Evolutionary conservation across 2,888 invertebrate species (phyloP), one percentile per base, ranked within the genome.

Genomic region (Catocala sponsa): DNA sequence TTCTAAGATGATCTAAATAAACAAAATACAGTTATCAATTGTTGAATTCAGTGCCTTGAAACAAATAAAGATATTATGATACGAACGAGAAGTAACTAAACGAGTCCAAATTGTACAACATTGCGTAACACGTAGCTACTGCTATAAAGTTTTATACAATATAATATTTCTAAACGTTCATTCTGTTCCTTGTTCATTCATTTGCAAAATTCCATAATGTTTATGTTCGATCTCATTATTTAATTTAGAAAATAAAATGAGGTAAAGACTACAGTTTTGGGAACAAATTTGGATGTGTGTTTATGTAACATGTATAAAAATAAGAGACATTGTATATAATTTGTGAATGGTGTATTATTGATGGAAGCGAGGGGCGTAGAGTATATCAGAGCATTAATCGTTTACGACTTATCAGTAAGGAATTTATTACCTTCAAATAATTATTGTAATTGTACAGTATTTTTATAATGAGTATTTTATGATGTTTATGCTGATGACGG

Each of bases 181-280:
- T 74, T 68, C 83, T 78, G 83, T 81, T 84, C 84, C 84, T 84
- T 79, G 79, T 83, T 85, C 84, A 83, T 82, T 85, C 83, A 83
- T 83, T 82, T 83, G 81, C 86, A 84, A 90, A 89, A 90, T 90
- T 92, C 90, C 91, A 88, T 88, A 85, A 88, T 85, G 89, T 91
- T 90, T 91, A 91, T 87, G 91, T 92, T 91, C 91, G 94, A 94
- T 94, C 94, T 94, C 94, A 94, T 92, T 92, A 94, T 93, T 93
- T 94, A 92, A 94, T 92, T 91, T 92, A 93, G 92, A 92, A 92
- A 93, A 89, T 91, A 91, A 89, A 91, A 88, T 88, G 93, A 94
- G 94, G 89, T 92, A 92, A 94, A 94, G 93, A 93, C 94, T 94
- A 92, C 92, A 92, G 91, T 91, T 91, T 92, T 90, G 94, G 94